A percentile compares a stretch with the other conserved stretches of the same genome.
Conservation (phyloP, 2,888 invertebrate species). For the Habroteleia sp. region DNA sequence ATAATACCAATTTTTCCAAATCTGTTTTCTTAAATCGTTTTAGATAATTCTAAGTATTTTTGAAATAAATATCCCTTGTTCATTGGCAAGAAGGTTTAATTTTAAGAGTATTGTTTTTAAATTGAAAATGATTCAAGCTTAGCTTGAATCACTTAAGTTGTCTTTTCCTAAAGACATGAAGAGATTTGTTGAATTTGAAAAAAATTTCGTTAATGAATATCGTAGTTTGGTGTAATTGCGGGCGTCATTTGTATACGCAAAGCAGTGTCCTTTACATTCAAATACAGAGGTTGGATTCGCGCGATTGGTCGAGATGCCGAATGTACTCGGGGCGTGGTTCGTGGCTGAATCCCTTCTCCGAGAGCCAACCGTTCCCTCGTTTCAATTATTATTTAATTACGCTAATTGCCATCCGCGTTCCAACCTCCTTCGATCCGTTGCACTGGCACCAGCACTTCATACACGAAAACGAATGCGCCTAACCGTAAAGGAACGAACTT, state of each 20-base stretch:
- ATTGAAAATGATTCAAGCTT: too few species aligned
- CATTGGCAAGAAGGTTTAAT: too few species aligned
- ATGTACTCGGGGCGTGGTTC: constrained; percentile 63
- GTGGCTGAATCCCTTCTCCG: constrained; percentile 57
- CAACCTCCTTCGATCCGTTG: constrained; percentile 67
- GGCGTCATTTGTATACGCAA: constrained; percentile 27
- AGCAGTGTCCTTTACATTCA: constrained; percentile 40
- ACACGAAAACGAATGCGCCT: constrained; percentile 43
- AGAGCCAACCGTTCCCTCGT: constrained; percentile 73
- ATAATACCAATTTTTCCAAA: too few species aligned
- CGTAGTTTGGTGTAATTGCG: constrained; percentile 34
- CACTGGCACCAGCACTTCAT: constrained; percentile 59
- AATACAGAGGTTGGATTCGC: constrained; percentile 49
- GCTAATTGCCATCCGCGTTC: constrained; percentile 74
- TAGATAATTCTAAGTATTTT: too few species aligned
- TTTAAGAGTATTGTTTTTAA: too few species aligned
- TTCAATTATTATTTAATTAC: constrained; percentile 80
- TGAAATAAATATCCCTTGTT: too few species aligned
- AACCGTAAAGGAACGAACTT: constrained; percentile 52
- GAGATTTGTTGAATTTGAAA: neutral
- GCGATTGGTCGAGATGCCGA: constrained; percentile 59
- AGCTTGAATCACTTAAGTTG: too few species aligned
- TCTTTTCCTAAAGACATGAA: too few species aligned
- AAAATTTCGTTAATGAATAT: constrained; percentile 20
- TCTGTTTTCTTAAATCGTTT: too few species aligned